phyloP scores from a whole-genome alignment of 2,888 invertebrate genomes.

The Invenusta paracnida region DNA sequence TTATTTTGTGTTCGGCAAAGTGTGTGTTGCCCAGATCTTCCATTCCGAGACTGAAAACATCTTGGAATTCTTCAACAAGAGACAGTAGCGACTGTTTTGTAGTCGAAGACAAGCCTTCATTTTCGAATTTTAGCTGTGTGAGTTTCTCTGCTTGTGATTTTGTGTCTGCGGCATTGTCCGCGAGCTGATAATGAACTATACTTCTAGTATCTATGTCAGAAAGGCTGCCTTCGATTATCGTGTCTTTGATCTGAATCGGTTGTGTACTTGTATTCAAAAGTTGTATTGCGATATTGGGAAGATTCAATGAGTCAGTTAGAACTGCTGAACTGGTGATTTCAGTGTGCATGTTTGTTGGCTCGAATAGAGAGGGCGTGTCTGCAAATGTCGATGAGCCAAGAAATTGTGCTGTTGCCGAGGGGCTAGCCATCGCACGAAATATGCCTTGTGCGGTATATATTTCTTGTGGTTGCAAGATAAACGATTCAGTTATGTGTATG shows the following conservation, averaged over 20 bases:
- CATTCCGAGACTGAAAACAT: background rate
- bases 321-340: too few relatives aligned
- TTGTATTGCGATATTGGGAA: too few relatives aligned
- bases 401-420: too few relatives aligned
- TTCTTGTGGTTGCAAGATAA: too few relatives aligned
- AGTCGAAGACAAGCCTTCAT: background rate
- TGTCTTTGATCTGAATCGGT: background rate
- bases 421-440: too few relatives aligned
- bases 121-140: background rate
- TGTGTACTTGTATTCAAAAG: background rate
- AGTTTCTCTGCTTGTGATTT: background rate
- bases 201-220: background rate
- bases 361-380: too few relatives aligned
- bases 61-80: background rate
- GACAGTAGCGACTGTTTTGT: background rate
- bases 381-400: too few relatives aligned
- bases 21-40: background rate
- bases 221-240: background rate
- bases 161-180: background rate
- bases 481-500: too few relatives aligned
- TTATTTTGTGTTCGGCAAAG: slow-evolving; percentile 35
- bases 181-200: background rate
- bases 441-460: too few relatives aligned
- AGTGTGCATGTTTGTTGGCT: too few relatives aligned
- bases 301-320: too few relatives aligned